Evolutionary conservation across 2,113 vertebrate genomes (phyloP).

Genomic region (Channa argus): DNA sequence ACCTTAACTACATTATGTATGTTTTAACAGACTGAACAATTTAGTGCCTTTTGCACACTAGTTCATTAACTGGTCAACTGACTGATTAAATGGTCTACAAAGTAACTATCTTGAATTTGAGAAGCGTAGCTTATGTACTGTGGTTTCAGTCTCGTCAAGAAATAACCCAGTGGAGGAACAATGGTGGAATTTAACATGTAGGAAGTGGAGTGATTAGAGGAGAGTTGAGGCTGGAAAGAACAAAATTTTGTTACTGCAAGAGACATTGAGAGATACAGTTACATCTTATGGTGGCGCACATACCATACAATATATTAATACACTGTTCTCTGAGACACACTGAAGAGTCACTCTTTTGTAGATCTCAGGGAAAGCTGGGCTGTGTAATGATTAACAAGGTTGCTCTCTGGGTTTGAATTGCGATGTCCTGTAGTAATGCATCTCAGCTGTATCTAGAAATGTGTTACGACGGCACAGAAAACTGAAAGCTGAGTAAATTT

Average conservation of each 20-base stretch:
- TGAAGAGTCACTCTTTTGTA: not conserved
- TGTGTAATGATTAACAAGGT: conserved; percentile 10
- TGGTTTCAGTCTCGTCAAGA: not conserved
- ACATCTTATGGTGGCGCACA: not conserved
- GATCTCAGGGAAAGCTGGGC: not conserved
- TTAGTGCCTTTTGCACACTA: not conserved
- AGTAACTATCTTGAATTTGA: conserved; percentile 3
- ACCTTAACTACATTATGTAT: no score
- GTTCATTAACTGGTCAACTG: not conserved
- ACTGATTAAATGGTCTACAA: not conserved
- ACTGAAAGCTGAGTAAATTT: not conserved
- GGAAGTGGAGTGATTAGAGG: not conserved
- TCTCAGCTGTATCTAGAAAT: not conserved
- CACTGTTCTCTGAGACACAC: not conserved
- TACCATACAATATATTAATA: not conserved
- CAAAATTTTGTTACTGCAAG: not conserved
- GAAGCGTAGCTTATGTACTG: not conserved
- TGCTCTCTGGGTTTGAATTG: not conserved
- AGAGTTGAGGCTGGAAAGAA: not conserved
- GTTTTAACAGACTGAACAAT: not conserved
- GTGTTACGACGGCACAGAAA: not conserved
- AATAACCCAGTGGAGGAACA: not conserved
- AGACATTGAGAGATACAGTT: not conserved
- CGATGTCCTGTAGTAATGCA: not conserved
- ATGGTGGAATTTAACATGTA: conserved; percentile 15